Conservation (phyloP, 2,888 invertebrate species). For the Euphydryas editha region DNA sequence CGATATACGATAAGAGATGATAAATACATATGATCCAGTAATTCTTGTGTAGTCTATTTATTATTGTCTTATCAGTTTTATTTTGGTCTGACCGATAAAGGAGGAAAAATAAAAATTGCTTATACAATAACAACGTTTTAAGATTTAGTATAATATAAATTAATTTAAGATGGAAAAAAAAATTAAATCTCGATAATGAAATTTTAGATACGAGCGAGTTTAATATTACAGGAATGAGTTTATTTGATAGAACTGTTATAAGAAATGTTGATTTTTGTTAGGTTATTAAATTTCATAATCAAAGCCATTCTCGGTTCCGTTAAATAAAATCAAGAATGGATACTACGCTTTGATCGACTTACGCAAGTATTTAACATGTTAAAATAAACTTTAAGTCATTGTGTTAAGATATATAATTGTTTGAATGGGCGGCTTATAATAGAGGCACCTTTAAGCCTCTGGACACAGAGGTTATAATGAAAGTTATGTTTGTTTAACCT, state of each 20-base stretch:
- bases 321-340: slow-evolving; percentile 28
- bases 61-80: slow-evolving; percentile 1
- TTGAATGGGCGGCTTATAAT: not conserved
- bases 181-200: not conserved
- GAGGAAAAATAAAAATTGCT: not conserved
- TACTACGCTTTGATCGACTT: not conserved
- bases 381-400: not conserved
- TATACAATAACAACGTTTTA: no score
- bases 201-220: not conserved
- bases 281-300: slow-evolving; percentile 18
- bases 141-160: not conserved
- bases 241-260: not conserved
- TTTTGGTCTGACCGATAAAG: slow-evolving; percentile 9
- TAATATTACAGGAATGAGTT: not conserved
- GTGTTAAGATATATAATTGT: slow-evolving; percentile 1
- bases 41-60: slow-evolving; percentile 1
- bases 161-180: not conserved
- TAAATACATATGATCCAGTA: not conserved
- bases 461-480: slow-evolving; percentile 21
- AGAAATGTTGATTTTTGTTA: slow-evolving; percentile 6
- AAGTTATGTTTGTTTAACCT: slow-evolving; percentile 29
- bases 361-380: not conserved
- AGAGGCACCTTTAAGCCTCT: slow-evolving; percentile 12
- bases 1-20: not conserved
- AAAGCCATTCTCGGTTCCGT: slow-evolving; percentile 25